A percentile compares a stretch with the other conserved stretches of the same genome.
Conservation (phyloP, 2,888 invertebrate genomes). For the Stratiomys singularior region DNA sequence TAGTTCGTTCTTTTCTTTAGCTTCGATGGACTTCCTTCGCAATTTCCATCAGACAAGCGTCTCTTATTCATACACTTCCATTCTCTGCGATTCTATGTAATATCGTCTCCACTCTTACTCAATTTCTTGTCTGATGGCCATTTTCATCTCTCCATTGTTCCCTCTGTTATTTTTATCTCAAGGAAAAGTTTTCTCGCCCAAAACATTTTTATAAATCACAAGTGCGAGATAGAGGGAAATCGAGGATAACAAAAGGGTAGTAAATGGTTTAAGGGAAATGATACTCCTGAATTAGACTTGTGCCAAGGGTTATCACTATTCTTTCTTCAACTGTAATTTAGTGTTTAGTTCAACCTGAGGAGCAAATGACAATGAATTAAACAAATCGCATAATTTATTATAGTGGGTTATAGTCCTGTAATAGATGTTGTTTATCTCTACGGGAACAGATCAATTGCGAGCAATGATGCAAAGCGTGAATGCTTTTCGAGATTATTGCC, state of each 20-base stretch:
- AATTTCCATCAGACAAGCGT: slow-evolving; percentile 32
- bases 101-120: slow-evolving; percentile 7
- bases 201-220: slow-evolving; percentile 42
- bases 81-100: background rate
- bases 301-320: slow-evolving; percentile 19
- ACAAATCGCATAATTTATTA: slow-evolving; percentile 24
- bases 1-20: slow-evolving; percentile 46
- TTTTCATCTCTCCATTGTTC: slow-evolving; percentile 38
- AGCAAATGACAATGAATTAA: slow-evolving; percentile 32
- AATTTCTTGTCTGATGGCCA: slow-evolving; percentile 24
- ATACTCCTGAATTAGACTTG: slow-evolving; percentile 32
- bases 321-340: slow-evolving; percentile 23
- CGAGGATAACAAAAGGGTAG: slow-evolving; percentile 32
- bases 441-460: background rate
- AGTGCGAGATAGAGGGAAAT: slow-evolving; percentile 35
- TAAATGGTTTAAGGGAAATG: slow-evolving; percentile 40
- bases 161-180: slow-evolving; percentile 22
- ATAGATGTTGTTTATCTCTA: too few relatives aligned
- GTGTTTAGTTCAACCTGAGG: slow-evolving; percentile 30
- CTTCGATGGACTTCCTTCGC: slow-evolving; percentile 35
- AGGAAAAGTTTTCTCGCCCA: background rate
- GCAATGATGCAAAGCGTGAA: background rate
- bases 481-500: too few relatives aligned
- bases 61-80: background rate
- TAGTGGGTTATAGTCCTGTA: background rate